Conservation (phyloP, 2,113 vertebrate species). For the Cheirogaleus medius region DNA sequence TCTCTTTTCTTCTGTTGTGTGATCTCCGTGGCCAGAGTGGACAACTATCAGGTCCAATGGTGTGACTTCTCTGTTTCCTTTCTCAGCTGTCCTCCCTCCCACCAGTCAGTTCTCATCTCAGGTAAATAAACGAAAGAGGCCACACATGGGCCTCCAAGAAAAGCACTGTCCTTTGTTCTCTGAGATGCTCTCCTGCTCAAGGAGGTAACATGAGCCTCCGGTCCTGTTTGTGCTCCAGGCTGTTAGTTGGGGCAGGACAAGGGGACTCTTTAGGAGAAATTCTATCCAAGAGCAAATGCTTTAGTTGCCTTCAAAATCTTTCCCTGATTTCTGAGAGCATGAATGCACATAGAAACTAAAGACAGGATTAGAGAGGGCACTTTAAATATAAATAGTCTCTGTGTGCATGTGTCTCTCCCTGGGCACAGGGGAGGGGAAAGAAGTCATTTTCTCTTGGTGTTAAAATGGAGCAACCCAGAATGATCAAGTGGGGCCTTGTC, state of each 20-base stretch:
- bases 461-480: neutral
- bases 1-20: neutral
- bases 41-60: neutral
- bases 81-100: neutral
- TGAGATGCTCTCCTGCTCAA: neutral
- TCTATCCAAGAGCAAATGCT: neutral
- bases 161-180: rapidly evolving
- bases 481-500: neutral
- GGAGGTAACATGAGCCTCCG: no score
- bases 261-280: neutral
- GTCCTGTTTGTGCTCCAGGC: neutral
- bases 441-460: neutral
- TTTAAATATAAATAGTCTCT: neutral
- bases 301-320: neutral
- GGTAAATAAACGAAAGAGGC: neutral
- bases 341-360: neutral
- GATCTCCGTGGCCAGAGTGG: neutral
- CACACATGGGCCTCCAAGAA: no score
- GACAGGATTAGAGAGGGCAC: neutral
- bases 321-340: neutral
- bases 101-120: neutral
- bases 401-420: neutral
- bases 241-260: neutral
- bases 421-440: neutral
- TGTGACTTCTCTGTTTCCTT: neutral